Base-by-base conservation (phyloP, 2,888 invertebrate species). In the Blastobasis lacticolella region DNA sequence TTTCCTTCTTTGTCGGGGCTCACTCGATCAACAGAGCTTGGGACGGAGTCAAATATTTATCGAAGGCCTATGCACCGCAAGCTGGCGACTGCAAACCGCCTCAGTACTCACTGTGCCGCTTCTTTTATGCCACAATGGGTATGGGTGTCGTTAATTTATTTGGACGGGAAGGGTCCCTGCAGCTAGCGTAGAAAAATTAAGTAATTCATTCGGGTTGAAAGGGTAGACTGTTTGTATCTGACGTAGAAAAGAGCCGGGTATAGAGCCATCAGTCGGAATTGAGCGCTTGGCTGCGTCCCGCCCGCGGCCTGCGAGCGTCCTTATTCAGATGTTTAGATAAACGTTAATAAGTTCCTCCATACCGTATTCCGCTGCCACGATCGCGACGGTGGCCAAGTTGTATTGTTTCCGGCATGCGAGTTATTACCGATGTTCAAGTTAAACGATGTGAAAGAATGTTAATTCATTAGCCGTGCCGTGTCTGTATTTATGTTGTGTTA, bases 281-380 rank as follows among this genome's bases (percentile, higher is more conserved):
- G 73, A 67, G 75, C 84, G 86, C 81, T 77, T 75, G 72, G 78
- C 59, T 84, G 84, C 69, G 60, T 75, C 75, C 76, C 61, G 71
- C 70, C 71, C 61, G 56, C 60, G 60, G 71, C 70, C 63, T 59
- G 71, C 69, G 75, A 74, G 67, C 69, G 73, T 68, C 72, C 75
- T 75, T 77, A 81, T 84, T 83, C 76, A 67, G 84, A 85, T 85
- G 78, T 71, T 78, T 75, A 84, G 85, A 88, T 87, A 85, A 85
- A 81, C 78, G 79, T 80, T 81, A 78, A 80, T 81, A 80, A 75
- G 73, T 71, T 75, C 71, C 69, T 64, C 61, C 60, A 68, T 66
- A 42, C 68, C 75, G 70, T 75, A 50, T 50, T 53, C 48, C 67
- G 67, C 65, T 66, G 67, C 66, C 69, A 73, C 71, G 77, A 64